Percentiles rank a stretch among this genome's conserved stretches.
Evolutionary conservation across 2,888 invertebrate species (phyloP).

Genomic region (Pseudococcus jackbeardsleyi): DNA sequence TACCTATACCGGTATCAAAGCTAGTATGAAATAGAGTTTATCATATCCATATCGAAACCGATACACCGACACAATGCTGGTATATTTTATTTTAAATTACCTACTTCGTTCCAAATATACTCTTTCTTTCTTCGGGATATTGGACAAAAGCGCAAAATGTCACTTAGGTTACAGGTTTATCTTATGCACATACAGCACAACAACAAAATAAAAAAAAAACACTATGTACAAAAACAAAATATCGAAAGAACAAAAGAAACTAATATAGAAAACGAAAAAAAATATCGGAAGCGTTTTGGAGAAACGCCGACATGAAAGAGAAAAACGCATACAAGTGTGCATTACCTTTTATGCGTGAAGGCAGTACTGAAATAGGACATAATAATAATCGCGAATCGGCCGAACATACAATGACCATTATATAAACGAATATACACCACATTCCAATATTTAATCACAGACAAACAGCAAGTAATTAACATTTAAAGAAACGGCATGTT

Average conservation of each 20-base stretch:
- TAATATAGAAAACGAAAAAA: background rate
- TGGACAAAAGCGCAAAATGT: background rate
- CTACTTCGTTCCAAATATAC: background rate
- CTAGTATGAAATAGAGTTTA: background rate
- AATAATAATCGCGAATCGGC: slow-evolving; percentile 29
- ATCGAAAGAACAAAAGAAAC: background rate
- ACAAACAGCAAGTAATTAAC: slow-evolving; percentile 52
- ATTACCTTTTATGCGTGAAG: slow-evolving; percentile 58
- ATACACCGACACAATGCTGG: background rate
- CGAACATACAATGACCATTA: slow-evolving; percentile 55
- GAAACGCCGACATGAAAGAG: background rate
- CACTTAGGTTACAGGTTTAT: background rate
- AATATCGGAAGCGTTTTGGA: background rate
- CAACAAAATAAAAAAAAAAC: background rate
- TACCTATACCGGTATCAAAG: background rate
- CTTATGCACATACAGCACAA: background rate
- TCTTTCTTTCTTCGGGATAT: background rate
- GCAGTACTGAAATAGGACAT: slow-evolving; percentile 59
- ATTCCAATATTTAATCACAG: slow-evolving; percentile 56
- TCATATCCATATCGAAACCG: background rate
- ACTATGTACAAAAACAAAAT: background rate
- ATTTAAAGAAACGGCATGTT: slow-evolving; percentile 53
- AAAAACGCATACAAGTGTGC: slow-evolving; percentile 14
- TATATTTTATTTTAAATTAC: slow-evolving; percentile 1
- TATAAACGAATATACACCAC: slow-evolving; percentile 47